Percentiles rank a stretch among this genome's conserved stretches.
Evolutionary conservation across 2,113 vertebrate genomes (phyloP).

Genomic region (Tamias sibiricus): DNA sequence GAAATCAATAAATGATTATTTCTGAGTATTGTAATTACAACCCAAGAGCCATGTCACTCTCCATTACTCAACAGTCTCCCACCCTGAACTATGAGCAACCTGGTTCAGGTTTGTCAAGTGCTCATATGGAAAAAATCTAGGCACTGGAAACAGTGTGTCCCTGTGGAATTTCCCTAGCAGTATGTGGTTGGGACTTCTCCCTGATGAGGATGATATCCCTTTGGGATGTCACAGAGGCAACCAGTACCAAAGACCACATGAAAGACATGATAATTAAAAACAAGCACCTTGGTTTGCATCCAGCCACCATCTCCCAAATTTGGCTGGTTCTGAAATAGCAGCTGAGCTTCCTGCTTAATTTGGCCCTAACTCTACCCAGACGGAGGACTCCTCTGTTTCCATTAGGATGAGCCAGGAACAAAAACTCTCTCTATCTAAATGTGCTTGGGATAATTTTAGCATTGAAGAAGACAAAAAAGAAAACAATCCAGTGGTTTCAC

Average conservation of each 20-base stretch:
- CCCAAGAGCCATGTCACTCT: not conserved
- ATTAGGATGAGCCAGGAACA: constrained; percentile 64
- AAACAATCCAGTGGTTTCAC: not conserved
- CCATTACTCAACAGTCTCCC: not conserved
- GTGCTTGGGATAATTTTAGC: constrained; percentile 41
- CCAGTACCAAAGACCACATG: not conserved
- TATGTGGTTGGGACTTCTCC: not conserved
- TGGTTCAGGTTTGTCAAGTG: not conserved
- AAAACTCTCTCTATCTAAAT: constrained; percentile 60
- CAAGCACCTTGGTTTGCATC: constrained; percentile 43
- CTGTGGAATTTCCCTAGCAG: constrained; percentile 25
- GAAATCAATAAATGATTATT: not conserved
- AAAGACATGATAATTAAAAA: constrained; percentile 47
- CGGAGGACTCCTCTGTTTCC: constrained; percentile 68
- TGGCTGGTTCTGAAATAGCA: constrained; percentile 50
- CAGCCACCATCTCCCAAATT: constrained; percentile 34
- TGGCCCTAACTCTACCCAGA: constrained; percentile 59
- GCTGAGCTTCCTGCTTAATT: constrained; percentile 40
- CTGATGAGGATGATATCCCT: not conserved
- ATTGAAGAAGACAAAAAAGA: constrained; percentile 36
- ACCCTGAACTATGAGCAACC: not conserved
- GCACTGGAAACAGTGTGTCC: not conserved
- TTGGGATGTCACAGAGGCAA: constrained; percentile 7
- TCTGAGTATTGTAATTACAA: not conserved
- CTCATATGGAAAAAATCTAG: not conserved